Percentiles rank a stretch among this genome's conserved stretches.
These are phyloP conservation scores for Drosophila teissieri DNA, from an alignment of 1,140 invertebrate genomes.

Conservation along the genomic window DNA sequence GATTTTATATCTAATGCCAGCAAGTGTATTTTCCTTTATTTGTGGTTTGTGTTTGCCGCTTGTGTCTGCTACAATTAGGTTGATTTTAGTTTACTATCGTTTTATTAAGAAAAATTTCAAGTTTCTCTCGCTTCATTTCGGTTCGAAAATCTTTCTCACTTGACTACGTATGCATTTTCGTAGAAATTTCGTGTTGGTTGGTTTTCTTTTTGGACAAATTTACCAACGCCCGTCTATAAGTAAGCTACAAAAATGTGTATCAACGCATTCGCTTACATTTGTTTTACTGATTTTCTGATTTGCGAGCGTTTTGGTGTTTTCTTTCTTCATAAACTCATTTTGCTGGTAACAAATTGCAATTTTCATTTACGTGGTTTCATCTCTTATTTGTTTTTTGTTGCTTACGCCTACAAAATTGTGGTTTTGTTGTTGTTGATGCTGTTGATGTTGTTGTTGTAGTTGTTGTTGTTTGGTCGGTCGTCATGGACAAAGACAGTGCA, in stretches of 20 bases:
- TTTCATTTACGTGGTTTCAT: slow-evolving; percentile 11
- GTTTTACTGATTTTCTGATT: slow-evolving; percentile 2
- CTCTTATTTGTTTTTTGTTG: slow-evolving; percentile 26
- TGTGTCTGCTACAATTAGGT: slow-evolving; percentile 25
- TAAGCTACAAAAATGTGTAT: slow-evolving; percentile 48
- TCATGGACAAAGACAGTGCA: slow-evolving; percentile 65
- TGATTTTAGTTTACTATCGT: slow-evolving; percentile 15
- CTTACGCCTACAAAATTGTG: slow-evolving; percentile 68
- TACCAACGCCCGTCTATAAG: slow-evolving; percentile 35
- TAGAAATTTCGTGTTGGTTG: slow-evolving; percentile 26
- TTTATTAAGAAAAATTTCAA: slow-evolving; percentile 35
- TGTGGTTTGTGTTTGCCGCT: slow-evolving; percentile 1
- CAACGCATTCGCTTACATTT: slow-evolving; percentile 7
- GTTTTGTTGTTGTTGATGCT: slow-evolving; percentile 46
- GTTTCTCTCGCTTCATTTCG: slow-evolving; percentile 10
- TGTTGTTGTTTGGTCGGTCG: slow-evolving; percentile 58
- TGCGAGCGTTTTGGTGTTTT: slow-evolving; percentile 36
- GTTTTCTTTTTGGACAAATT: slow-evolving; percentile 20
- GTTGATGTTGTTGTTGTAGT: slow-evolving; percentile 27
- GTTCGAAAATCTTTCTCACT: slow-evolving; percentile 20
- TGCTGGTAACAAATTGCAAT: slow-evolving; percentile 46
- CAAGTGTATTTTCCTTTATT: slow-evolving; percentile 36
- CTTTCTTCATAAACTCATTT: slow-evolving; percentile 12
- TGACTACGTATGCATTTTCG: slow-evolving; percentile 41
- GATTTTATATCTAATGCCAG: slow-evolving; percentile 45